Evolutionary conservation across 2,797 vertebrate genomes (phyloP), one percentile per base, ranked within the genome.

Genomic region (Periophthalmus magnuspinnatus): DNA sequence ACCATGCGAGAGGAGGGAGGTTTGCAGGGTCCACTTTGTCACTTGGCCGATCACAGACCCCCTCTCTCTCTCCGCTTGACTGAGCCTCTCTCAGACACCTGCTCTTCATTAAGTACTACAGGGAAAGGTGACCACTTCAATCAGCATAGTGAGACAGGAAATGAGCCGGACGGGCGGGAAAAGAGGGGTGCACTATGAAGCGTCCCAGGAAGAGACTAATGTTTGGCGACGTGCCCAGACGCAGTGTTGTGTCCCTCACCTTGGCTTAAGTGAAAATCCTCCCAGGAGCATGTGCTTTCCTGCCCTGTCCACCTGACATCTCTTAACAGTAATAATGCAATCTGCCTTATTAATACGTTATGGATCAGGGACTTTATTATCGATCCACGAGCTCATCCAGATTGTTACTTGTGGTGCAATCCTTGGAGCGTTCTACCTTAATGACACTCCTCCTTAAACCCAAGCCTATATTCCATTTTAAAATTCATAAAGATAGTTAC

Each of bases 261-360:
- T 86, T 86, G 69, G 38, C 76, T 77, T 75, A 56, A 73, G 68
- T 58, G 72, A 74, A 85, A 81, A 74, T 71, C 77, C 68, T 67
- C 69, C n/a, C 76, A 68, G 63, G 61, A 74, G 78, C 76, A 67
- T 41, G 74, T 74, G 34, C 69, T 55, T 68, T 54, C 71, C 14
- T 75, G 71, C 34, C 69, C 81, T 63, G 56, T 81, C 64, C 74
- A 88, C 72, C 83, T 84, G 79, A 84, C 83, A 82, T 85, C 83
- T 90, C 76, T 85, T 86, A 89, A 84, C 88, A 87, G 85, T 86
- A 90, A 91, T 89, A 91, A 91, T 87, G 81, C 79, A 89, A 86
- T 86, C 82, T 74, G 79, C 81, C 81, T 75, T 81, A 89, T 90
- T 86, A 90, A 90, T 86, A 77, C 79, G 82, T 83, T 88, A 84